Evolutionary conservation across 2,888 invertebrate species (phyloP).

Genomic region (Ditula angustiorana): DNA sequence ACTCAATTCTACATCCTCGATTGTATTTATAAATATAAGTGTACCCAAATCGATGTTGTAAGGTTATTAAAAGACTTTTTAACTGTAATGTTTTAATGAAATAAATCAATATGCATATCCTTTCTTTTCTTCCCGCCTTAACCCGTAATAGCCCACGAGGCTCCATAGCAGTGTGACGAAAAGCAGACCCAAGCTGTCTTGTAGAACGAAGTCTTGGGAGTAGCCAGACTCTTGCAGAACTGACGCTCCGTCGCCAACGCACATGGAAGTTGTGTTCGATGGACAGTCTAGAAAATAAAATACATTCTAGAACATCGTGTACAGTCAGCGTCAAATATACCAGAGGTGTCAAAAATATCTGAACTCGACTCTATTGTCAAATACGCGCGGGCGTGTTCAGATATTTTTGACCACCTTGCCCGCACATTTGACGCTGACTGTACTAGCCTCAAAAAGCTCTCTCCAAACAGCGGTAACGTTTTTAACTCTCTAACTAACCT

Average conservation of each 20-base stretch:
- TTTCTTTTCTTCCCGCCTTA: conserved; percentile 72
- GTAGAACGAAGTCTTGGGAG: conserved; percentile 60
- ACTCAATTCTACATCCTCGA: conserved; percentile 13
- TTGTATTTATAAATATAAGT: conserved; percentile 35
- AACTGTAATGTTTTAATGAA: conserved; percentile 25
- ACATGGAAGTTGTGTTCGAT: conserved; percentile 59
- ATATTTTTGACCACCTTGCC: no score
- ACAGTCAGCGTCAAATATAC: no score
- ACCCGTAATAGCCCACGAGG: conserved; percentile 66
- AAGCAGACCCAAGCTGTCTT: conserved; percentile 65
- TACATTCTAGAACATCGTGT: no score
- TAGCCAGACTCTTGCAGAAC: conserved; percentile 72
- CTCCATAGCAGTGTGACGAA: conserved; percentile 66
- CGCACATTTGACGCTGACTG: no score
- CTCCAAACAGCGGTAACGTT: no score
- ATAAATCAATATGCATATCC: conserved; percentile 71
- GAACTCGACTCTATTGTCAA: no score
- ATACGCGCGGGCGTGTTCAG: no score
- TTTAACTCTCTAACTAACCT: no score
- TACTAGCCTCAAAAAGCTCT: no score
- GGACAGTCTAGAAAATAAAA: conserved; percentile 65
- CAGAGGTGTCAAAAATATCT: no score
- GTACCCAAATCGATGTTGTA: conserved; percentile 40
- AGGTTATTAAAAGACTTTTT: conserved; percentile 22
- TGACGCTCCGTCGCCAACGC: conserved; percentile 64